A percentile compares a stretch with the other conserved stretches of the same genome.
Evolutionary conservation across 2,113 vertebrate genomes (phyloP).

Genomic region (Atlantisia rogersi): DNA sequence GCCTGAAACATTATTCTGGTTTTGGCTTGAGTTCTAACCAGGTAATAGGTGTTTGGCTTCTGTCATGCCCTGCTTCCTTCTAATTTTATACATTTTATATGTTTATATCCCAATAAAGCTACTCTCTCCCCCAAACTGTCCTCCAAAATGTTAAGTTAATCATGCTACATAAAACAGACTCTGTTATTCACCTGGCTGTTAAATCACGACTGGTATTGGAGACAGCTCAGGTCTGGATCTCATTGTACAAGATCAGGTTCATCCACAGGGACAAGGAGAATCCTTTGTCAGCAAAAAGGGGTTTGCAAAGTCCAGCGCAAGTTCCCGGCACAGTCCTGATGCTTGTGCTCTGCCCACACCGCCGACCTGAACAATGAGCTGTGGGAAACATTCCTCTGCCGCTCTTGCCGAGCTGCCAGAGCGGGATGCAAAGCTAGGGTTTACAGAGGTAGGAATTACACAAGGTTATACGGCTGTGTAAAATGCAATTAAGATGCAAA

Average conservation of each 20-base stretch:
- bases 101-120: background rate
- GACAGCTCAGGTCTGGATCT: background rate
- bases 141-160: background rate
- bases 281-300: slow-evolving; percentile 29
- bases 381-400: slow-evolving; percentile 42
- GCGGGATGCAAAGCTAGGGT: slow-evolving; percentile 38
- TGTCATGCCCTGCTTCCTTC: background rate
- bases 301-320: slow-evolving; percentile 45
- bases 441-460: slow-evolving; percentile 56
- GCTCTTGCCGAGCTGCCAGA: background rate
- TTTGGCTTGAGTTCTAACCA: slow-evolving; percentile 27
- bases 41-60: background rate
- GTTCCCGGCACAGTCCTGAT: background rate
- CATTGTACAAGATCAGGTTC: background rate
- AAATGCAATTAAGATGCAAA: slow-evolving; percentile 62
- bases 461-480: slow-evolving; percentile 56
- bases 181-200: background rate
- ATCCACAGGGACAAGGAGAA: background rate
- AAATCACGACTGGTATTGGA: background rate
- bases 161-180: background rate
- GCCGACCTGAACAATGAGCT: slow-evolving; percentile 1
- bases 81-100: too few relatives aligned
- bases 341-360: slow-evolving; percentile 6
- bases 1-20: background rate
- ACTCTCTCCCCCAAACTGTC: background rate